A percentile compares a stretch with the other conserved stretches of the same genome.
phyloP scores from a whole-genome alignment of 2,888 invertebrate genomes.

The Eudasyphora cyanicolor region DNA sequence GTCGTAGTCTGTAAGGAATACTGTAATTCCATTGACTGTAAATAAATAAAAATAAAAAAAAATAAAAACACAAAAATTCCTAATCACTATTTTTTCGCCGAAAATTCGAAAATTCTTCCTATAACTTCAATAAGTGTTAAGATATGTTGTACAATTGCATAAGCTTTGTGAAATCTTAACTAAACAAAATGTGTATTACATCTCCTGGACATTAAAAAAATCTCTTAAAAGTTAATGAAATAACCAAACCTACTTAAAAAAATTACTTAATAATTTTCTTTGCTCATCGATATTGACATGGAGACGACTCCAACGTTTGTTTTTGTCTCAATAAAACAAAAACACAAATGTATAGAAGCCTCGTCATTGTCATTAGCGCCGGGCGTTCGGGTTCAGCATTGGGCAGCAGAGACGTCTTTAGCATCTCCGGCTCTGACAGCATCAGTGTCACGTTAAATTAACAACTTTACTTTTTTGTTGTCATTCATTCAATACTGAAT shows the following conservation, averaged over 20 bases:
- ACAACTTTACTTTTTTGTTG: slow-evolving; percentile 6
- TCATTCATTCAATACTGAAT: slow-evolving; percentile 28
- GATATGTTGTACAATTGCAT: no score
- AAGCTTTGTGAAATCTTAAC: not conserved
- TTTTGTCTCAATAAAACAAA: not conserved
- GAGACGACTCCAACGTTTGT: not conserved
- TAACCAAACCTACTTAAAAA: slow-evolving; percentile 32
- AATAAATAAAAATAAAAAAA: no score
- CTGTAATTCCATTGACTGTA: no score
- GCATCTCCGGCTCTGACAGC: not conserved
- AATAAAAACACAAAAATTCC: no score
- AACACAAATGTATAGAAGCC: not conserved
- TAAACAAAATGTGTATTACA: not conserved
- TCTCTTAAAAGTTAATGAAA: not conserved
- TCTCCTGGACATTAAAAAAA: slow-evolving; percentile 5
- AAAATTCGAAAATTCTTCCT: no score
- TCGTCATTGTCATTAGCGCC: slow-evolving; percentile 47
- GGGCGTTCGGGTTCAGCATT: no score
- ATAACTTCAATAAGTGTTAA: no score
- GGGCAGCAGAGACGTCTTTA: not conserved
- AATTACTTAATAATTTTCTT: slow-evolving; percentile 48
- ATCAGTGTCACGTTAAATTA: slow-evolving; percentile 4
- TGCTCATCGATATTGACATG: slow-evolving; percentile 25
- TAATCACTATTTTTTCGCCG: no score
- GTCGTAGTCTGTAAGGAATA: no score